Percentiles rank a stretch among this genome's conserved stretches.
phyloP scores from a whole-genome alignment of 2,797 vertebrate species.

The Strix occidentalis region DNA sequence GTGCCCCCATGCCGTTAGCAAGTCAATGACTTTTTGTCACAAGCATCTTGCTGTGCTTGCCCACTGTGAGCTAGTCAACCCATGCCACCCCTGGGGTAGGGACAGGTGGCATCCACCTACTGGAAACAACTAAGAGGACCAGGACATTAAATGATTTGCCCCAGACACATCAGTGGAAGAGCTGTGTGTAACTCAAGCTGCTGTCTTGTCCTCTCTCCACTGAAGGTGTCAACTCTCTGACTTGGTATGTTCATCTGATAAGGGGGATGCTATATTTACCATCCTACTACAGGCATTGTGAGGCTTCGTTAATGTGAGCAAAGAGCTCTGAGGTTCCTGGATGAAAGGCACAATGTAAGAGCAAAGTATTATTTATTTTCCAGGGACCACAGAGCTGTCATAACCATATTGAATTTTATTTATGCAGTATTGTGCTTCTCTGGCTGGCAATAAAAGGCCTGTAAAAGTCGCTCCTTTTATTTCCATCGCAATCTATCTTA shows the following conservation, averaged over 20 bases:
- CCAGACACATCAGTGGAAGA: not conserved
- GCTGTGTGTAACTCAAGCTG: not conserved
- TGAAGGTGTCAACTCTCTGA: not conserved
- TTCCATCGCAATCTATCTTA: not conserved
- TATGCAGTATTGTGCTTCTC: constrained; percentile 10
- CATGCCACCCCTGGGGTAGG: not conserved
- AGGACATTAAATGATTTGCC: not conserved
- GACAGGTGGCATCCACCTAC: not conserved
- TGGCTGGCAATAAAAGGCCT: constrained; percentile 16
- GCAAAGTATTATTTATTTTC: constrained; percentile 59
- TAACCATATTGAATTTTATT: constrained; percentile 37
- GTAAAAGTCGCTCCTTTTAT: constrained; percentile 29
- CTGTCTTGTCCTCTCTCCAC: not conserved
- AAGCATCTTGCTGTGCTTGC: not conserved
- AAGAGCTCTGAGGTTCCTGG: constrained; percentile 29
- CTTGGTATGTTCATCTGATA: not conserved
- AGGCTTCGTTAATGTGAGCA: not conserved
- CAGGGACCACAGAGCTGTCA: constrained; percentile 43
- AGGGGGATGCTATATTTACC: not conserved
- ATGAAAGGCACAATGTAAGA: not conserved
- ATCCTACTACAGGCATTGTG: not conserved
- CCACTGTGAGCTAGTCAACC: rapidly evolving
- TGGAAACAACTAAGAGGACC: not conserved
- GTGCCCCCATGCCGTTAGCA: rapidly evolving
- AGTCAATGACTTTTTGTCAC: rapidly evolving